A percentile compares a stretch with the other conserved stretches of the same genome.
Conservation (phyloP, 2,888 invertebrate species). For the Aricia artaxerxes region DNA sequence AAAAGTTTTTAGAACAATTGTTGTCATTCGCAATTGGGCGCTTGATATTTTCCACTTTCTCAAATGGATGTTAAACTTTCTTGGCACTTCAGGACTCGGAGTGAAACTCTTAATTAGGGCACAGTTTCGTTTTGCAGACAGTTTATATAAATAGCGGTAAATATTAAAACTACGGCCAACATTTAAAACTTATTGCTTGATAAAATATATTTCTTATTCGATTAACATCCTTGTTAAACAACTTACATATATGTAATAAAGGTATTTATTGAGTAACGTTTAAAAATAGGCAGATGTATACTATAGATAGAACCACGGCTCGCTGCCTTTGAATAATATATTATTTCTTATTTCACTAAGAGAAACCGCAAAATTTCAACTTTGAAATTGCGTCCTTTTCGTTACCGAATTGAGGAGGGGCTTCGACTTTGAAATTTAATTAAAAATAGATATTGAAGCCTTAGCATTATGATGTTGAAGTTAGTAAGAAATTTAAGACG, state of each 20-base stretch:
- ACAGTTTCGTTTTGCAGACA: neutral
- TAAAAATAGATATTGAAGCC: neutral
- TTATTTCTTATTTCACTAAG: neutral
- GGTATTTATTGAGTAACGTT: no score
- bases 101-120: neutral
- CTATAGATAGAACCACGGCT: no score
- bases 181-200: neutral
- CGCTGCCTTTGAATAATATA: neutral
- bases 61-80: constrained; percentile 13
- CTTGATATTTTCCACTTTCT: neutral
- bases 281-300: no score
- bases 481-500: neutral
- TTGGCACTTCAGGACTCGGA: neutral
- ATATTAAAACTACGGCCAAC: neutral
- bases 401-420: neutral
- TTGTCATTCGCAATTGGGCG: constrained; percentile 9
- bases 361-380: neutral
- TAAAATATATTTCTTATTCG: no score
- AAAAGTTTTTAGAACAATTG: neutral
- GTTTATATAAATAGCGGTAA: neutral
- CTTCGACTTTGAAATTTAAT: neutral
- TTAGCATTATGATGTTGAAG: neutral
- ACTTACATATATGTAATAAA: no score
- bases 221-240: no score
- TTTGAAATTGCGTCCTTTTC: neutral